Base-by-base conservation (phyloP, 2,797 vertebrate species). In the Ispidina picta region DNA sequence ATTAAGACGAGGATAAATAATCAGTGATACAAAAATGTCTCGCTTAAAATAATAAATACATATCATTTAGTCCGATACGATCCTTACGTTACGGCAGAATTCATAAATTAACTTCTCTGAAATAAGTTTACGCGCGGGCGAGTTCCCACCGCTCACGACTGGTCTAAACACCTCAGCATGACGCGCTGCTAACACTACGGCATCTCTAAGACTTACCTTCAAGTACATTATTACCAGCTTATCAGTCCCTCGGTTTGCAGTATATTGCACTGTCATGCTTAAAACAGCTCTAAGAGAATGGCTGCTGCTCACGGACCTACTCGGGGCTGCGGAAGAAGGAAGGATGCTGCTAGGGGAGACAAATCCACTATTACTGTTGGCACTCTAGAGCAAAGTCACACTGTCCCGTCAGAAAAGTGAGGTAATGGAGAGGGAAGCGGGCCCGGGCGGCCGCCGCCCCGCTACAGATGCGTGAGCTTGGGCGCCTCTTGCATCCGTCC, bases 401-500 rank as follows among this genome's bases (percentile, higher is more conserved):
- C 93, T 90, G 95, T 94, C 94, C 93, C 81, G 94, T 97, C 98
- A 97, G 98, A 98, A 98, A 98, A 98, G 98, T 98, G 99, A 99
- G 99, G 99, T 99, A 99, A 99, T 98, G 97, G 98, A 98, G 98
- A 97, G 97, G 97, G 97, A 97, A 98, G 95, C 97, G 97, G 96
- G 94, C 96, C 88, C 94, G 83, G 77, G 88, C 71, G 86, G 73
- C 89, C 83, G 28, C 81, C 87, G 59, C 91, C 98, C 97, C 94
- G 97, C 97, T 99, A 99, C 99, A 99, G 99, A 98, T 99, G 99
- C 96, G 99, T 99, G 94, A 99, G 98, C 98, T 99, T 99, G 96
- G 99, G 99, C 91, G 98, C 99, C 98, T 99, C 99, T 97, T 99
- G 98, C 98, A 99, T 98, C 98, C 99, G 98, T 99, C 99, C 99